Percentiles rank a stretch among this genome's conserved stretches.
phyloP scores from a whole-genome alignment of 2,888 invertebrate genomes.

The Leptinotarsa rubiginosa region DNA sequence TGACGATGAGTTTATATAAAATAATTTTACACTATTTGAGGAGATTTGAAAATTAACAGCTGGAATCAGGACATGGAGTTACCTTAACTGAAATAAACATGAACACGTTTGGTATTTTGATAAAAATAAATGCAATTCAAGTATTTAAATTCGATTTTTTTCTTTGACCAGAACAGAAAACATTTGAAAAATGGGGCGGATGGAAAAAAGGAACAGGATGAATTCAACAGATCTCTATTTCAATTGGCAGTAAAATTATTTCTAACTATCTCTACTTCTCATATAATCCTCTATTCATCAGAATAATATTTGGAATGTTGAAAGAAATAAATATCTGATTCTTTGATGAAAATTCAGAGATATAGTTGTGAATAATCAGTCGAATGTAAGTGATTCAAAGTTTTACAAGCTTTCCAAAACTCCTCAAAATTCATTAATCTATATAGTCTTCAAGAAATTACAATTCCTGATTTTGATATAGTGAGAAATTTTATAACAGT shows the following conservation, averaged over 20 bases:
- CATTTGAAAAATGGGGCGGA: background rate
- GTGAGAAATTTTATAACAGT: background rate
- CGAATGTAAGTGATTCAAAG: background rate
- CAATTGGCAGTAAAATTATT: too few species aligned
- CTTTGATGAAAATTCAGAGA: background rate
- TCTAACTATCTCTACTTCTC: background rate
- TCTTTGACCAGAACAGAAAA: background rate
- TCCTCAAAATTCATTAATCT: constrained; percentile 2
- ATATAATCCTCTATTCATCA: background rate
- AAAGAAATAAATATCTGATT: background rate
- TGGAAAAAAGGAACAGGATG: background rate
- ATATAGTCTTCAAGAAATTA: background rate
- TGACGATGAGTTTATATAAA: background rate
- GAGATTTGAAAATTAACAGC: background rate
- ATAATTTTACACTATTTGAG: background rate
- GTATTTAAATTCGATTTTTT: background rate
- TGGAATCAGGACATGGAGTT: background rate
- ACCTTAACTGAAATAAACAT: background rate
- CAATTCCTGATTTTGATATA: constrained; percentile 16
- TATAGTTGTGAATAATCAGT: background rate
- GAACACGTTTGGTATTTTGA: background rate
- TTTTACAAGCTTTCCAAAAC: background rate
- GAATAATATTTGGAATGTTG: background rate
- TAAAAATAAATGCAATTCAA: constrained; percentile 10
- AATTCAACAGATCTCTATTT: background rate